Evolutionary conservation across 2,888 invertebrate species (phyloP), one percentile per base, ranked within the genome.

Genomic region (Campaea margaritaria): DNA sequence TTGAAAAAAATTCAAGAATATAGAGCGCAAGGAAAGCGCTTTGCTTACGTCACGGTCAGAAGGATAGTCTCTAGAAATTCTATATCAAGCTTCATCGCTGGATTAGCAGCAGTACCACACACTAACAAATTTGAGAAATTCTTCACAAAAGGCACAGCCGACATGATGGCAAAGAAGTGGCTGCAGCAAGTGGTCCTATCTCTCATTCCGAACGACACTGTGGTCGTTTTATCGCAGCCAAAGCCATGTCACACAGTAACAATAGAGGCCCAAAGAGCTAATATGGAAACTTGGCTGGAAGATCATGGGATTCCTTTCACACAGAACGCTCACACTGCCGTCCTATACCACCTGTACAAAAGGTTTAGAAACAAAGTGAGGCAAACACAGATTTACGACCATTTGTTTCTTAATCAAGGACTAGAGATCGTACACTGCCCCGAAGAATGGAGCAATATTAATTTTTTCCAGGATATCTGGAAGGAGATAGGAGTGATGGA

Each of bases 11-110:
- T 68, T 0, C 45, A 34, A 14, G 21, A 31, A 16, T 46, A 36
- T 41, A 61, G 68, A 46, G 14, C 42, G 8, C 55, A 44, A 12
- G 34, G 39, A 0, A 56, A 16, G 15, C 38, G 45, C 11, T 52
- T 68, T 3, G 51, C 59, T 7, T 66, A 68, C 39, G 62, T 68
- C 13, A 42, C 61, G 21, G 39, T 61, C 0, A 59, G 11, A 12
- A 45, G 28, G n/a, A 48, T 31, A 15, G 13, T 14, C 2, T 39
- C 46, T 13, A 28, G 50, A 11, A 38, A 28, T 10, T 14, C 34
- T 0, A 9, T 45, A 4, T 31, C 31, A 14, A 45, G 54, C 0
- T 55, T 44, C 13, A 36, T 64, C 34, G 59, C 31, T 2, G 60
- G 55, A 12, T 5, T 66, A 1, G 68, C 64, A 38, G 64, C 62